phyloP scores from a whole-genome alignment of 2,888 invertebrate species.

The Noctua comes region DNA sequence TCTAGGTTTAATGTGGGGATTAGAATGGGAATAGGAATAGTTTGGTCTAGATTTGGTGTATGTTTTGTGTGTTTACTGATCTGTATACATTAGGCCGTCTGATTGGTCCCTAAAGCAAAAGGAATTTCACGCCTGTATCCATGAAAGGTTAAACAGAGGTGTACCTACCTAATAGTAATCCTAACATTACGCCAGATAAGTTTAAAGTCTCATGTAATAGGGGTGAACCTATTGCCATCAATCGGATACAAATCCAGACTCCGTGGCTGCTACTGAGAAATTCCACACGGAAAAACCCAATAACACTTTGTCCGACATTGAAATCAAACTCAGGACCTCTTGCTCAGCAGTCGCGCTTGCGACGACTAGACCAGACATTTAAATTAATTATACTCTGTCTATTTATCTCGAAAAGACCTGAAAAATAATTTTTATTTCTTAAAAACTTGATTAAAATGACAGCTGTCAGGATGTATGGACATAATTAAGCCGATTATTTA shows the following conservation, averaged over 20 bases:
- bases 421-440: too few species aligned
- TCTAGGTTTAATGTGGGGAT: slow-evolving; percentile 35
- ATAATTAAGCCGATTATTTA: too few species aligned
- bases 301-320: neutral
- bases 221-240: too few species aligned
- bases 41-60: neutral
- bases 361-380: neutral
- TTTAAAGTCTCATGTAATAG: too few species aligned
- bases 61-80: slow-evolving; percentile 12
- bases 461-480: too few species aligned
- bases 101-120: neutral
- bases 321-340: too few species aligned
- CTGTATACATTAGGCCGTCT: neutral
- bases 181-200: too few species aligned
- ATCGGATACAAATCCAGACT: neutral
- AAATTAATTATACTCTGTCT: too few species aligned
- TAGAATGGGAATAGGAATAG: slow-evolving; percentile 3
- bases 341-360: neutral
- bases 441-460: too few species aligned
- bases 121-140: neutral
- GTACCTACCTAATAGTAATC: neutral
- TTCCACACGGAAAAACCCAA: neutral
- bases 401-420: too few species aligned
- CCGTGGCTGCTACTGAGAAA: neutral
- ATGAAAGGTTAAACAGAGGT: neutral